Base-by-base conservation (phyloP, 1,140 invertebrate species). In the Monomorium pharaonis region DNA sequence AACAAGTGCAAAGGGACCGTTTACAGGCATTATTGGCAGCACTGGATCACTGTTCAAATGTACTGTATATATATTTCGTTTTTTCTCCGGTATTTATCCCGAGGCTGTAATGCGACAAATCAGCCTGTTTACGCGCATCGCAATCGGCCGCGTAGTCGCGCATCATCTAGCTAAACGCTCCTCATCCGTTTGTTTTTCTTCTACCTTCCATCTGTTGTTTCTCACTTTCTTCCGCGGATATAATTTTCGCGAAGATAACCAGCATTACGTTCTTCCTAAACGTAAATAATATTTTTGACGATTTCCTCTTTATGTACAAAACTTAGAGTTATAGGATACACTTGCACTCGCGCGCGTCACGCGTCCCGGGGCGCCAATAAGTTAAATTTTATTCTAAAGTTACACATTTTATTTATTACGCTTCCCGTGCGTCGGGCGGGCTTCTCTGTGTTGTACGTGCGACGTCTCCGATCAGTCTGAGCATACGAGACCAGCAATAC, bases 21-120 rank as follows among this genome's bases (percentile, higher is more conserved):
- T 86, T 91, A 91, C 93, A 94, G 94, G 93, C 93, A 94, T 94
- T 93, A 95, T 94, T 94, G 94, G 94, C 94, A 95, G 94, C 93
- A 91, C 92, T 94, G 92, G 93, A 94, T 94, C 90, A 92, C 87
- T 92, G 90, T 87, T 44, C 51, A 67, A 75, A 69, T 91, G 63
- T 83, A 84, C 67, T 86, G 58, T 54, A 37, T 88, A 37, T 88
- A 87, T 91, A 90, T 85, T 88, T 89, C 89, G 85, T 67, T 87
- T n/a, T n/a, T n/a, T 87, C 84, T 86, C 75, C 63, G 72, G 85
- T 76, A 63, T 86, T 76, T 60, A 60, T 91, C 65, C 87, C 76
- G 86, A 86, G 69, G 49, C 70, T 84, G 85, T 88, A 74, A 56
- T 56, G 65, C 60, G 54, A 74, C 63, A 88, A 63, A 74, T 58